Percentiles rank a stretch among this genome's conserved stretches.
Conservation (phyloP, 1,140 invertebrate genomes). For the Dinoponera quadriceps region DNA sequence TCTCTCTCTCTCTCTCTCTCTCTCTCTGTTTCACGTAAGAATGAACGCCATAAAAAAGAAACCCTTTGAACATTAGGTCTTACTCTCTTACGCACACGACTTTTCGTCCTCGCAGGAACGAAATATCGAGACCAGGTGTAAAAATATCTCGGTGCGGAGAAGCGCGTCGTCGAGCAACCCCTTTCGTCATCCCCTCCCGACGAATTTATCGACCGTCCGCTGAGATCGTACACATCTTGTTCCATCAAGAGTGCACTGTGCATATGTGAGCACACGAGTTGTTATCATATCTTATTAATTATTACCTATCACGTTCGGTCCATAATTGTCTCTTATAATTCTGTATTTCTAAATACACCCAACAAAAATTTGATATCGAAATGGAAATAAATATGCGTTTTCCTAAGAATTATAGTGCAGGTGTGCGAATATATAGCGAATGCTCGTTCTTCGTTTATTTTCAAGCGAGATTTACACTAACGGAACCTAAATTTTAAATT, state of each 20-base stretch:
- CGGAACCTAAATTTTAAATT: too few relatives aligned
- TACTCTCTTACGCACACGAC: conserved; percentile 32
- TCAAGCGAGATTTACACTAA: too few relatives aligned
- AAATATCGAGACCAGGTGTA: conserved; percentile 44
- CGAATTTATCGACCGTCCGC: conserved; percentile 66
- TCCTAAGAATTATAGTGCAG: too few relatives aligned
- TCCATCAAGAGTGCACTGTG: not conserved
- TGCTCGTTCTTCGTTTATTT: too few relatives aligned
- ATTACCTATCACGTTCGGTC: too few relatives aligned
- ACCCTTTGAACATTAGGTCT: conserved; percentile 57
- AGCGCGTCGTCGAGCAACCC: conserved; percentile 38
- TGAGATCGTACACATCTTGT: conserved; percentile 40
- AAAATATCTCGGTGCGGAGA: conserved; percentile 56
- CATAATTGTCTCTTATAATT: too few relatives aligned
- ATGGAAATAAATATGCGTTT: too few relatives aligned
- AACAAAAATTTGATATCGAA: too few relatives aligned
- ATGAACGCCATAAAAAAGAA: conserved; percentile 69
- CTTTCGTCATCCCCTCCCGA: conserved; percentile 31
- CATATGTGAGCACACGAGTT: too few relatives aligned
- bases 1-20: not conserved
- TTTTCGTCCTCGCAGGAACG: conserved; percentile 60
- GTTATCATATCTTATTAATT: too few relatives aligned
- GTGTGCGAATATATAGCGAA: too few relatives aligned
- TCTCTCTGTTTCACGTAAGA: conserved; percentile 7
- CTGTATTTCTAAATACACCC: too few relatives aligned